Base-by-base conservation (phyloP, 2,113 vertebrate species). In the Xiphias gladius region DNA sequence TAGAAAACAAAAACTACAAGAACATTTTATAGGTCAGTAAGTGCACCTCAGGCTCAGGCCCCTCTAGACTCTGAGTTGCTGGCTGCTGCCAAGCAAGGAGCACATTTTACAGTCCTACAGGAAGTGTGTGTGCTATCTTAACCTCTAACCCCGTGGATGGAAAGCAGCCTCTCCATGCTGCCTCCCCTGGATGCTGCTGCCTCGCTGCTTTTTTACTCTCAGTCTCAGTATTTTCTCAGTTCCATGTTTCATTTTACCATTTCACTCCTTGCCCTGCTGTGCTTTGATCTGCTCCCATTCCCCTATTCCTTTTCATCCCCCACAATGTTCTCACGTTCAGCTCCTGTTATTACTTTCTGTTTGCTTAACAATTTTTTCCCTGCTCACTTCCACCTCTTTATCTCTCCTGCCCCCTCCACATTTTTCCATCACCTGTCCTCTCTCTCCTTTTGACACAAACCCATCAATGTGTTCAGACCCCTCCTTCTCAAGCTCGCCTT, bases 201-300 rank as follows among this genome's bases (percentile, higher is more conserved):
- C 84, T 87, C 12, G 8, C 76, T 79, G 30, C 7, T 83, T 0
- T 72, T 46, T 89, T 84, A 35, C 48, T 69, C 26, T 74, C 80
- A 20, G 30, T 67, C 77, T 76, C 71, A 35, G 39, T 84, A 79
- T 79, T 76, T 78, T 74, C 73, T 84, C 80, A 71, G 74, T 79
- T 74, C 77, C 61, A 48, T 57, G 50, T 90, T 89, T 92, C 66
- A 83, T 93, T 86, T 89, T 79, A 46, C 76, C 76, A 54, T 90
- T 87, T 89, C 76, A 43, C 84, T 88, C 63, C 71, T 84, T 61
- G 13, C 72, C 82, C 88, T 65, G 7, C 77, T 71, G 9, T 13
- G 43, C 88, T 95, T 90, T 91, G 86, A 94, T 93, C 86, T 73
- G 48, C 69, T 84, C 79, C 79, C 52, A 17, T 83, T 94, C 93